Conservation (phyloP, 2,113 vertebrate genomes). For the Rhea americana region DNA sequence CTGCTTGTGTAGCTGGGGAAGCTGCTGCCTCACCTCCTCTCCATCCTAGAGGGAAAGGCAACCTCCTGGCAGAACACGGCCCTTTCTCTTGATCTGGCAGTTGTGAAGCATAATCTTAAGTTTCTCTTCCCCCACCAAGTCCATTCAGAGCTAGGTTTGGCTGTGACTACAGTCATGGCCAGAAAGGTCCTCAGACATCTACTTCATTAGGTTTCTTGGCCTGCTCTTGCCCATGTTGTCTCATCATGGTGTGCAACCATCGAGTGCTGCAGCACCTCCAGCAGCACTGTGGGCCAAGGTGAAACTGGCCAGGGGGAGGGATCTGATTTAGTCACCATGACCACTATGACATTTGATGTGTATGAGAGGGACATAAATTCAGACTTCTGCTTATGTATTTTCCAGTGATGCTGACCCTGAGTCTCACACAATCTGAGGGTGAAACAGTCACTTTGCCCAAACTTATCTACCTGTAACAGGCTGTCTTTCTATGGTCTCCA, state of each 20-base stretch:
- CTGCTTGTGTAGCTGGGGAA: not conserved
- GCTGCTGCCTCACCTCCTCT: not conserved
- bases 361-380: not conserved
- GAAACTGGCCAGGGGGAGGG: not conserved
- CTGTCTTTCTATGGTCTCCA: not conserved
- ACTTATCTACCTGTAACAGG: not conserved
- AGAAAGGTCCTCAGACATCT: not conserved
- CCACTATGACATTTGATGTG: accelerated
- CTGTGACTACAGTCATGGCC: accelerated
- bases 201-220: not conserved
- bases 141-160: not conserved
- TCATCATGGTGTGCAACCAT: accelerated
- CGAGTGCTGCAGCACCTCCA: not conserved
- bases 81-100: not conserved
- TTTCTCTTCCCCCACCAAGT: not conserved
- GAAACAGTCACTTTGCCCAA: not conserved
- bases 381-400: not conserved
- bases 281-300: accelerated
- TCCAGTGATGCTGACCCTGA: not conserved
- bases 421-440: not conserved
- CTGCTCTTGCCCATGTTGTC: not conserved
- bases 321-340: constrained; percentile 17
- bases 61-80: not conserved
- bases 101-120: not conserved
- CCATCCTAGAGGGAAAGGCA: not conserved